A percentile compares a stretch with the other conserved stretches of the same genome.
phyloP scores from a whole-genome alignment of 2,888 invertebrate genomes.

The Cremastobaeus sp. region DNA sequence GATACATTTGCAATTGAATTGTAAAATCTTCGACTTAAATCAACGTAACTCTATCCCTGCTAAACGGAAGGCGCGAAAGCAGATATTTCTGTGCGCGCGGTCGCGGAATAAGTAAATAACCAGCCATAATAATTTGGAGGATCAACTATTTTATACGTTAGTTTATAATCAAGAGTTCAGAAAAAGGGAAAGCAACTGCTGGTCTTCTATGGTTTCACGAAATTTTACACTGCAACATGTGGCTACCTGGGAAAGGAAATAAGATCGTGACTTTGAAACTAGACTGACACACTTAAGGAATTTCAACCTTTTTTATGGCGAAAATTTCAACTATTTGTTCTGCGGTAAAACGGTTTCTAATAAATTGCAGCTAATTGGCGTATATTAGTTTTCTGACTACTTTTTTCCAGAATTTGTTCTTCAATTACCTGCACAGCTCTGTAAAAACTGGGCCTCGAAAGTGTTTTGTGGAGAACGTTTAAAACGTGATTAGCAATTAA shows the following conservation, averaged over 20 bases:
- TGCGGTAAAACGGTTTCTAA: too few relatives aligned
- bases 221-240: constrained; percentile 44
- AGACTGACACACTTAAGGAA: constrained; percentile 15
- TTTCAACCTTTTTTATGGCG: constrained; percentile 2
- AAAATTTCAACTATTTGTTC: too few relatives aligned
- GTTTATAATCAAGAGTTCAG: too few relatives aligned
- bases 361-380: too few relatives aligned
- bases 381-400: too few relatives aligned
- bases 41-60: neutral
- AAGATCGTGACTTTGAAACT: constrained; percentile 34
- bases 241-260: constrained; percentile 22
- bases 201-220: constrained; percentile 40
- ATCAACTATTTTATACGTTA: too few relatives aligned
- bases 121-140: too few relatives aligned
- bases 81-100: neutral
- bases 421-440: too few relatives aligned
- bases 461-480: too few relatives aligned
- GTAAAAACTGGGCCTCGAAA: too few relatives aligned
- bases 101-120: neutral
- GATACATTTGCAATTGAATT: constrained; percentile 33
- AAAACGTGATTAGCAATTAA: too few relatives aligned
- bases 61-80: neutral
- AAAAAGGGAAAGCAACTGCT: constrained; percentile 36
- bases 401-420: too few relatives aligned
- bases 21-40: constrained; percentile 24